These are phyloP conservation scores for Paralichthys olivaceus DNA, from an alignment of 2,113 vertebrate genomes.

Conservation along the genomic window DNA sequence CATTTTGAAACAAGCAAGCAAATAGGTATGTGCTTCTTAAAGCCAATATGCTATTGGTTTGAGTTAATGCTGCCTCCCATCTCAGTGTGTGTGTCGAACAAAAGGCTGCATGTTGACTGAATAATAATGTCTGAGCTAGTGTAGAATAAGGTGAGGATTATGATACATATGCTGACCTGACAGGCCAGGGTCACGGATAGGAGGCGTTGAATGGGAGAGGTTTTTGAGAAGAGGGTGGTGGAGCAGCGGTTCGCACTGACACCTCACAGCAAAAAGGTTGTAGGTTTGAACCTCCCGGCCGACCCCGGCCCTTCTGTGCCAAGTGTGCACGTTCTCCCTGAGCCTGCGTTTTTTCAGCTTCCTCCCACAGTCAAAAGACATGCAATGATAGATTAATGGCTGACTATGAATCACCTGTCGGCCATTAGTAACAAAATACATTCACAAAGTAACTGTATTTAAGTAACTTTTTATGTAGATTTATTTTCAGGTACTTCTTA, in stretches of 20 bases:
- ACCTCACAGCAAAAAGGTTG: background rate
- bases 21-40: background rate
- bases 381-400: too few relatives aligned
- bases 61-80: slow-evolving; percentile 16
- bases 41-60: slow-evolving; percentile 26
- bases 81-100: background rate
- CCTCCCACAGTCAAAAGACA: background rate
- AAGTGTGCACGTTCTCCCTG: background rate
- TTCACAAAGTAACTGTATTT: too few relatives aligned
- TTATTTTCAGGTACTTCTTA: too few relatives aligned
- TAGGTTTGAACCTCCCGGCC: background rate
- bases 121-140: slow-evolving; percentile 28
- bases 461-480: too few relatives aligned
- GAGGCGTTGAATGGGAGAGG: background rate
- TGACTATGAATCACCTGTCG: too few relatives aligned
- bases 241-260: background rate
- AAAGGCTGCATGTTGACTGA: slow-evolving; percentile 12
- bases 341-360: background rate
- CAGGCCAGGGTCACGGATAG: background rate
- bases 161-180: background rate
- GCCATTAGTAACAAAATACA: too few relatives aligned
- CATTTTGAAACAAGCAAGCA: slow-evolving; percentile 5
- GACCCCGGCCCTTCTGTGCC: too few relatives aligned
- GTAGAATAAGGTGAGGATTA: background rate
- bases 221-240: background rate